Evolutionary conservation across 2,888 invertebrate species (phyloP), one percentile per base, ranked within the genome.

Genomic region (Vesta saturnalis): DNA sequence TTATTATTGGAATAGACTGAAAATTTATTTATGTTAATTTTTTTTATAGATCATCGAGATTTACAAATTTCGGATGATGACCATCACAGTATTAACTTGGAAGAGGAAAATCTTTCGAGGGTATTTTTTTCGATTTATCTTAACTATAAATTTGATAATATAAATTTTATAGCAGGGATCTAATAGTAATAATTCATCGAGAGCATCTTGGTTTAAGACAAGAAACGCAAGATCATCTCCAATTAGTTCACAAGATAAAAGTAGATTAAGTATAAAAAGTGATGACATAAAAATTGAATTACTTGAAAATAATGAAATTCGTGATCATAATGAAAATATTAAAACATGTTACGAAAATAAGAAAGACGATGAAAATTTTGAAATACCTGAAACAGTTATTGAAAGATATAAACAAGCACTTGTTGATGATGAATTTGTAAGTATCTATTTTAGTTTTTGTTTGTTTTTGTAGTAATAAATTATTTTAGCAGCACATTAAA

Each of bases 171-270:
- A 39, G 39, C 43, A 43, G 16, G 58, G 39, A 58, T 58, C 58
- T 3, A 16, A 12, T 21, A 55, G 23, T n/a, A 23, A 55, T 19
- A 43, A 58, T 21, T 39, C 43, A 1, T 43, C 58, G 2, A 18
- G 58, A 79, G 91, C 90, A n/a, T 90, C 92, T 0, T 93, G 93
- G 92, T 90, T 90, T 0, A 91, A 92, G 82, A 91, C 93, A 85
- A 90, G 92, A 71, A 91, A 91, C 77, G 92, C 93, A 65, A 91
- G 93, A 70, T 91, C 92, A 78, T 90, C 91, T 0, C 87, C 90
- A 60, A 87, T 89, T 70, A 91, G 91, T 72, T 90, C 91, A 15
- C 87, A 90, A 65, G 89, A 90, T 83, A 84, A 86, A 62, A 79
- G 81, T 68, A 73, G 83, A 23, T 73, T 83, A 15, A 82, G 82